Percentiles rank a stretch among this genome's conserved stretches.
Conservation (phyloP, 2,797 vertebrate species). For the Gymnoscopelus braueri region DNA sequence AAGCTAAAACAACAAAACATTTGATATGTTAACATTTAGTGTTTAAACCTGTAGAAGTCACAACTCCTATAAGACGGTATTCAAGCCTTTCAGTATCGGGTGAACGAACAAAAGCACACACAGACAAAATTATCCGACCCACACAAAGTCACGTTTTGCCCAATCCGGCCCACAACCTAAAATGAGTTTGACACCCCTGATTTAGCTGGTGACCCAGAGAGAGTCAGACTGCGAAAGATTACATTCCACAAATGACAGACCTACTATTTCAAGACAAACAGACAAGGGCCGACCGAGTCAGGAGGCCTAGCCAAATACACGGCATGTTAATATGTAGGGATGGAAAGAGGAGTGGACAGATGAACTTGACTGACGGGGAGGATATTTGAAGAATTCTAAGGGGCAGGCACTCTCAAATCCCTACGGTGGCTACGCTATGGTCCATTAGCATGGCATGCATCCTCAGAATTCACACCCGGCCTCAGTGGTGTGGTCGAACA, state of each 20-base stretch:
- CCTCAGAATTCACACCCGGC: constrained; percentile 67
- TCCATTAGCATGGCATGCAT: constrained; percentile 66
- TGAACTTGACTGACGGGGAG: constrained; percentile 32
- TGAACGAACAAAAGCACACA: too few species aligned
- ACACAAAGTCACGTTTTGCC: too few species aligned
- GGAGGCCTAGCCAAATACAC: constrained; percentile 25
- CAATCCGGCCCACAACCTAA: too few species aligned
- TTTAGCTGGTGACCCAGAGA: constrained; percentile 44
- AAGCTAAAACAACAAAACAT: too few species aligned
- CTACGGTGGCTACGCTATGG: constrained; percentile 38
- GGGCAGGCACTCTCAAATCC: constrained; percentile 47
- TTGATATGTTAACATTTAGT: too few species aligned
- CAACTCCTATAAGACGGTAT: too few species aligned
- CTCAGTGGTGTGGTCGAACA: constrained; percentile 47
- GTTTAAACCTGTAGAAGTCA: too few species aligned
- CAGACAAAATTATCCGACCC: too few species aligned
- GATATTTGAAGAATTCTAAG: constrained; percentile 53
- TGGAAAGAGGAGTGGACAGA: constrained; percentile 29
- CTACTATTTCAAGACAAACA: constrained; percentile 45
- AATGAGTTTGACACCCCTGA: neutral
- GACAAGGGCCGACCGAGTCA: constrained; percentile 42
- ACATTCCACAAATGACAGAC: constrained; percentile 41
- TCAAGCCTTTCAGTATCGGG: too few species aligned
- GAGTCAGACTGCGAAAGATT: constrained; percentile 37
- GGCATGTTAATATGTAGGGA: constrained; percentile 25